Evolutionary conservation across 2,888 invertebrate genomes (phyloP).

Genomic region (Drosophila hamatofila): DNA sequence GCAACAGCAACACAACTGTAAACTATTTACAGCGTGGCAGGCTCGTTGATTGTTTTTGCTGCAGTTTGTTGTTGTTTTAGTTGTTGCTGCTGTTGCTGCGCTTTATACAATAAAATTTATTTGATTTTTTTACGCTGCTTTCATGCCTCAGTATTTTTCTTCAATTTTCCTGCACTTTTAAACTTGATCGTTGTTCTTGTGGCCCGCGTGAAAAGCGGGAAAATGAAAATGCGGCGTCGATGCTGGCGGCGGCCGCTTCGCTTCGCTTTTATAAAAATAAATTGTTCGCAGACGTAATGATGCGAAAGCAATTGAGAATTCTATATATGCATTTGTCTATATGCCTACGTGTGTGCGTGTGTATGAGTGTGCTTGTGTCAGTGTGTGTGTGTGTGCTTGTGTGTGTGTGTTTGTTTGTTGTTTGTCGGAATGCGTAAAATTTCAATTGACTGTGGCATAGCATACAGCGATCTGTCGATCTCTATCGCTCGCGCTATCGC

Average conservation of each 20-base stretch:
- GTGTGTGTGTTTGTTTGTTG: conserved; percentile 66
- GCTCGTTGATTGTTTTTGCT: conserved; percentile 75
- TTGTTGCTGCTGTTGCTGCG: conserved; percentile 50
- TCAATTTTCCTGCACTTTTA: conserved; percentile 78
- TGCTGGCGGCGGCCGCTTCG: conserved; percentile 51
- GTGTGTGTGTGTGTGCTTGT: conserved; percentile 41
- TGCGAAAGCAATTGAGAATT: conserved; percentile 82
- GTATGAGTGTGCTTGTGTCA: conserved; percentile 43
- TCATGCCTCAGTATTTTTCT: conserved; percentile 77
- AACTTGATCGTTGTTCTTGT: conserved; percentile 60
- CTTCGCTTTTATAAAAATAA: conserved; percentile 80
- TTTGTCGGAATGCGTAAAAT: conserved; percentile 80
- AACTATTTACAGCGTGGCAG: conserved; percentile 74
- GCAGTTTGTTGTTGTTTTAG: conserved; percentile 39
- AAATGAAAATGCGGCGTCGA: conserved; percentile 59
- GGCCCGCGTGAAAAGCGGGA: conserved; percentile 56
- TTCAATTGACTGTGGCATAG: conserved; percentile 77
- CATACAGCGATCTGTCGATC: conserved; percentile 16
- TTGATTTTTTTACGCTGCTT: conserved; percentile 78
- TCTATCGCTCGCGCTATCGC: conserved; percentile 1
- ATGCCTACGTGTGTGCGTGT: conserved; percentile 22
- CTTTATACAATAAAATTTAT: conserved; percentile 79
- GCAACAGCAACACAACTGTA: conserved; percentile 60
- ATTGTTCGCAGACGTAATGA: conserved; percentile 81
- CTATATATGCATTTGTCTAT: conserved; percentile 72